Base-by-base conservation (phyloP, 2,113 vertebrate genomes). In the Tringa solitaria region DNA sequence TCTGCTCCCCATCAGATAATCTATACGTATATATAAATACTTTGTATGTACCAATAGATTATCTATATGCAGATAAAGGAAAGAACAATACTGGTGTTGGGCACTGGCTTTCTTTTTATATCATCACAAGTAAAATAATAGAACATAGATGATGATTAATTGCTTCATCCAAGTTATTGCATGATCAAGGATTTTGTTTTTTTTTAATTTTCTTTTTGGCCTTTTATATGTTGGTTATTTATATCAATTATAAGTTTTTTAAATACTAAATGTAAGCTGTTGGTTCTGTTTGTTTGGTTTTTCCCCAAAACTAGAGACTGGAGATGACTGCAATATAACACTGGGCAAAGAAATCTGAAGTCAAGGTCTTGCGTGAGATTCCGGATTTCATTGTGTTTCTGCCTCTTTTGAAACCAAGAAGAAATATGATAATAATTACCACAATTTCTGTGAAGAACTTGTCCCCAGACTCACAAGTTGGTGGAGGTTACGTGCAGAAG, bases 401-500 rank as follows among this genome's bases (percentile, higher is more conserved):
- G 7, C 8, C 7, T 27, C 23, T 79, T 76, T 82, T 45, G 30
- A 72, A 75, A 69, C 8, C 18, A 45, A 54, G 59, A 43, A 77
- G 13, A 84, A 74, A 77, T 11, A 0, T 8, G n/a, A 20, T 28
- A 59, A 45, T 28, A 68, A 43, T 45, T 59, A 4, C 5, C 14
- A 54, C 12, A 9, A 5, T 54, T 91, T 63, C 32, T 59, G 6
- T 4, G 5, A 4, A 50, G 27, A 63, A 77, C 9, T 32, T 72
- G 24, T 68, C 11, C 17, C 8, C 24, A 67, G 41, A 35, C 35
- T 5, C 4, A 4, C 12, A 51, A 21, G 5, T 1, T 80, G 26
- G 6, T 43, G 10, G 21, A 73, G 20, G 7, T 0, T 72, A 24
- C 6, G 10, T 5, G 14, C 4, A 63, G 57, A 61, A 54, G 7